Evolutionary conservation across 2,888 invertebrate genomes (phyloP), one percentile per base, ranked within the genome.

Genomic region (Tanypteryx hageni): DNA sequence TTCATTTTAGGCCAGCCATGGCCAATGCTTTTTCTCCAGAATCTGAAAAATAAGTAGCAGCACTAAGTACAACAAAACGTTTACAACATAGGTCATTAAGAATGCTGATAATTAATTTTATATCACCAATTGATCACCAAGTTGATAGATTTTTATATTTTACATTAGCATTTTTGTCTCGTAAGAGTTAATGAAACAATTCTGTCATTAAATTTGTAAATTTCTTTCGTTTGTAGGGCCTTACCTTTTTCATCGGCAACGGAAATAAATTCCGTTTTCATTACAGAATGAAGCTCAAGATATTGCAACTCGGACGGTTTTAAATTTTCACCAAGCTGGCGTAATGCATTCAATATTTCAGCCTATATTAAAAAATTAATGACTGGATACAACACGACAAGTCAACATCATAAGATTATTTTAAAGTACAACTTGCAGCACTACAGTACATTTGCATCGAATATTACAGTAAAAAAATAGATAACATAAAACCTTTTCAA

Each of bases 341-440:
- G 95, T 93, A 96, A 93, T 13, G 96, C 96, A 68, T 95, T 95
- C 76, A 96, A 93, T 86, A 96, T 95, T 94, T 96, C 96, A 44
- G 95, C 94, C 94, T 94, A 92, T 11, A 44, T 18, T 44, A 18
- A 27, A 10, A 14, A 68, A 84, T 18, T 59, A 64, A n/a, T 31
- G 57, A 13, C 16, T n/a, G 10, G 56, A 44, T 18, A 22, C 56
- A 56, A 81, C 56, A 56, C 61, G 3, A 89, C 16, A 13, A 61
- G 59, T 16, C 9, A 31, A 81, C 18, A 8, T 9, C 2, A 58
- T 31, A 1, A 27, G 7, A 13, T 8, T 27, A 22, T 9, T 64
- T 16, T 16, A n/a, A 8, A 14, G 56, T 18, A 61, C 56, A n/a
- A n/a, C 31, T 18, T 44, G 8, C 44, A 68, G 11, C 0, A 18